Evolutionary conservation across 2,888 invertebrate species (phyloP).

Genomic region (Acronicta alni): DNA sequence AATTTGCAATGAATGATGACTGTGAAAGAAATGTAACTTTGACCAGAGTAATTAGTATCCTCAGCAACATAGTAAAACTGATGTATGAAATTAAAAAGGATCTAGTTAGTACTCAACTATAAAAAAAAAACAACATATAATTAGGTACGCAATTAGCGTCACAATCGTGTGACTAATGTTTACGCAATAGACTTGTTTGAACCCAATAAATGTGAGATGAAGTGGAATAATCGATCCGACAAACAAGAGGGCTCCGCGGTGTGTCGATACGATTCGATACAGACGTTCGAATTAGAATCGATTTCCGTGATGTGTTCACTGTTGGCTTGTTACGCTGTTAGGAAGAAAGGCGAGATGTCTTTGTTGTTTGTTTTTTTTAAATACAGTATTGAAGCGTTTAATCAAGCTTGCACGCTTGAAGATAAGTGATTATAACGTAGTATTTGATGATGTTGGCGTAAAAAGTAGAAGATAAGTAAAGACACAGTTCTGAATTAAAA

Average conservation of each 20-base stretch:
- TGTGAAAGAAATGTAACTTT: neutral
- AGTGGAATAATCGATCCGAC: conserved; percentile 87
- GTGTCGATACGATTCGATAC: conserved; percentile 74
- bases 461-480: too few relatives aligned
- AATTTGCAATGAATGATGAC: neutral
- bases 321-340: conserved; percentile 56
- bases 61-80: neutral
- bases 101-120: neutral
- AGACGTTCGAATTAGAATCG: conserved; percentile 73
- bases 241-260: conserved; percentile 81
- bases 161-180: conserved; percentile 48
- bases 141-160: conserved; percentile 42
- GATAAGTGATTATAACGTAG: neutral
- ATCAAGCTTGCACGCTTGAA: neutral
- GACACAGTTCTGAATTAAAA: too few relatives aligned
- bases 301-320: conserved; percentile 68
- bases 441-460: neutral
- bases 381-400: neutral
- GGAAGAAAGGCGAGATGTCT: conserved; percentile 32
- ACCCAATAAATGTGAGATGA: conserved; percentile 85
- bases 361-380: conserved; percentile 21
- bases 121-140: conserved; percentile 35
- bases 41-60: neutral
- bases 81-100: neutral
- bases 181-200: conserved; percentile 64